Conservation (phyloP, 2,888 invertebrate species). For the Tuta absoluta region DNA sequence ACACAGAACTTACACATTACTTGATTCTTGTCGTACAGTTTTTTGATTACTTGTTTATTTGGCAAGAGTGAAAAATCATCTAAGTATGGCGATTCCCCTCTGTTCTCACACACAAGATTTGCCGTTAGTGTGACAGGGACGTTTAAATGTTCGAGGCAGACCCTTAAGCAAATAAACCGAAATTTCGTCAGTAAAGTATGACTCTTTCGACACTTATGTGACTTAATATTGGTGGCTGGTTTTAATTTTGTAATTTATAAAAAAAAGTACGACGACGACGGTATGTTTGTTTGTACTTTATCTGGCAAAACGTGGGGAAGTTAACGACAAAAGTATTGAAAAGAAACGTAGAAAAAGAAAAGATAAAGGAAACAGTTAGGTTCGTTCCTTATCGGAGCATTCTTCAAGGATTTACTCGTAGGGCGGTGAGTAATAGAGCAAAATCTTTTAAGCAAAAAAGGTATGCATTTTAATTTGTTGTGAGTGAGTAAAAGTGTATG, state of each 20-base stretch:
- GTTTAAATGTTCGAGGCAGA: no score
- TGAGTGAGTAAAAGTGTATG: no score
- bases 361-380: constrained; percentile 43
- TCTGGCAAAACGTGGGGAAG: constrained; percentile 57
- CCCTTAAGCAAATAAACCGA: no score
- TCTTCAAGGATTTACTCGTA: background rate
- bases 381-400: constrained; percentile 36
- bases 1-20: no score
- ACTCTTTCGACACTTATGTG: no score
- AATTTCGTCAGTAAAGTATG: no score
- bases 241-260: background rate
- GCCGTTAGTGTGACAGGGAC: no score
- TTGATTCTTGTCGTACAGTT: no score
- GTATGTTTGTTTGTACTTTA: constrained; percentile 21
- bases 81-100: no score
- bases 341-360: constrained; percentile 44
- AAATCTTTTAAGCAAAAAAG: background rate
- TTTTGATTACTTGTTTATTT: no score
- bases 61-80: no score
- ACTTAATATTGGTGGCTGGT: background rate
- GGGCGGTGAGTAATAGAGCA: constrained; percentile 15
- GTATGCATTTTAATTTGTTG: background rate
- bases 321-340: constrained; percentile 53
- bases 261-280: background rate
- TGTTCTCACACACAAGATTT: no score